Percentiles rank a stretch among this genome's conserved stretches.
Conservation (phyloP, 1,140 invertebrate genomes). For the Drosophila trapezifrons region DNA sequence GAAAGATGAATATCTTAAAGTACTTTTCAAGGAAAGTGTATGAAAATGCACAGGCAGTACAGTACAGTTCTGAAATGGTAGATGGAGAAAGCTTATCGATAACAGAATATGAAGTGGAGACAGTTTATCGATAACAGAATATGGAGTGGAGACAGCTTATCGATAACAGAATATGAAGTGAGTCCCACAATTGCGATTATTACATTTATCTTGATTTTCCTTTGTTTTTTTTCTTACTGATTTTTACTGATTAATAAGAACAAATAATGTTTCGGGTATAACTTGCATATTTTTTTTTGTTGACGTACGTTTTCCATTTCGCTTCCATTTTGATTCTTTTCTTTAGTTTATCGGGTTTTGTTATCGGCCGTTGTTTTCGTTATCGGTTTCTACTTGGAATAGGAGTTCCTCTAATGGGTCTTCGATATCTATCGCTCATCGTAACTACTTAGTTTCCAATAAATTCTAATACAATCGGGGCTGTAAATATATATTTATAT, state of each 20-base stretch:
- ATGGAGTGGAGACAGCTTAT: neutral
- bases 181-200: conserved; percentile 33
- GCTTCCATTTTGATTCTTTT: neutral
- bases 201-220: conserved; percentile 40
- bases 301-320: neutral
- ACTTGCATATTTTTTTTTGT: conserved; percentile 24
- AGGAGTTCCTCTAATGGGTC: conserved; percentile 44
- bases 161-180: neutral
- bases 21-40: neutral
- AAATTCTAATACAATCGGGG: conserved; percentile 38
- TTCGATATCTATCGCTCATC: conserved; percentile 14
- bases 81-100: too few species aligned
- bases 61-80: neutral
- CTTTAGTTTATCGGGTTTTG: conserved; percentile 10
- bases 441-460: conserved; percentile 43
- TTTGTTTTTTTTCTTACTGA: neutral
- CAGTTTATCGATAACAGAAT: too few species aligned
- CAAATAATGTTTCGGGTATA: conserved; percentile 33
- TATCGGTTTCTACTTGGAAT: conserved; percentile 37
- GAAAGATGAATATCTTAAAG: neutral
- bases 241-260: conserved; percentile 13
- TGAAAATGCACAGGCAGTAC: neutral
- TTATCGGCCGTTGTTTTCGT: too few species aligned
- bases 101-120: conserved; percentile 1
- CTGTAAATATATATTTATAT: conserved; percentile 25